A percentile compares a stretch with the other conserved stretches of the same genome.
phyloP scores from a whole-genome alignment of 1,140 invertebrate species.

The Caenorhabditis latens region DNA sequence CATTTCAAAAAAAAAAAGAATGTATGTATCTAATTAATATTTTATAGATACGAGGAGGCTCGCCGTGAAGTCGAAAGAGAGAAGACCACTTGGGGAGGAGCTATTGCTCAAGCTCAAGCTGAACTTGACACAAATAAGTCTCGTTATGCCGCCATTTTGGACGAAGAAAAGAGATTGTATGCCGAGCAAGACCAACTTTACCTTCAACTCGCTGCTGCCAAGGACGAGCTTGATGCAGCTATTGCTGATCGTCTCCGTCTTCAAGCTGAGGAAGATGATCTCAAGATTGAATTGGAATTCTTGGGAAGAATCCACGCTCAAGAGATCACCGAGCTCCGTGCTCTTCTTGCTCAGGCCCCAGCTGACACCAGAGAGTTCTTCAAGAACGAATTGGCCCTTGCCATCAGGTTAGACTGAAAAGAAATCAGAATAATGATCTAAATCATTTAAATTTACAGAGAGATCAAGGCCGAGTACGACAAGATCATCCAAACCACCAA shows the following conservation, averaged over 20 bases:
- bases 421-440: background rate
- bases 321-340: constrained; percentile 79
- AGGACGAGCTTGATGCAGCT: constrained; percentile 53
- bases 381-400: constrained; percentile 79
- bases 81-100: constrained; percentile 45
- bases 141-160: constrained; percentile 22
- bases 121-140: constrained; percentile 40
- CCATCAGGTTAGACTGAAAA: constrained; percentile 72
- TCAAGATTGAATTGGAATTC: constrained; percentile 56
- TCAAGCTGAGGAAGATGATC: constrained; percentile 46
- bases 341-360: constrained; percentile 78
- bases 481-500: constrained; percentile 75
- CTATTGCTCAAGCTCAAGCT: constrained; percentile 48
- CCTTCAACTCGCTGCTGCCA: constrained; percentile 10
- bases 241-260: constrained; percentile 13
- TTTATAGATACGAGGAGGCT: constrained; percentile 56
- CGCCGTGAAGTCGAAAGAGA: constrained; percentile 54
- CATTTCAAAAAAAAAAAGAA: background rate
- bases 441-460: constrained; percentile 58
- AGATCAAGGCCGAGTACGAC: constrained; percentile 80
- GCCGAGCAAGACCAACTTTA: constrained; percentile 48
- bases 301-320: constrained; percentile 67
- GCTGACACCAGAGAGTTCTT: constrained; percentile 68
- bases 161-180: constrained; percentile 49
- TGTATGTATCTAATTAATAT: background rate